These are phyloP conservation scores for Tiphia femorata DNA, from an alignment of 2,888 invertebrate genomes.

Conservation along the genomic window DNA sequence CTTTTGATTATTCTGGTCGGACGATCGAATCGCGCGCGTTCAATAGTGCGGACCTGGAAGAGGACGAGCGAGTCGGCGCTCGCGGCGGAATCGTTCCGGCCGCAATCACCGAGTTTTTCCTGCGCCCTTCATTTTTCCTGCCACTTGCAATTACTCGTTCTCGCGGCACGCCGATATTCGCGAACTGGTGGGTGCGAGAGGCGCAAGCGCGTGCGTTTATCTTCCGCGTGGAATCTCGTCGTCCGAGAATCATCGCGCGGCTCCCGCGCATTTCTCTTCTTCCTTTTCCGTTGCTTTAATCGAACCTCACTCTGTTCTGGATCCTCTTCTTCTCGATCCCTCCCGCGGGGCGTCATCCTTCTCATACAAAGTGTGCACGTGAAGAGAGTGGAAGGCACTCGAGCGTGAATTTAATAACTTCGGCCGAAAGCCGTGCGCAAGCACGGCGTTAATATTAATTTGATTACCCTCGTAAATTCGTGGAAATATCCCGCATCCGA, in stretches of 20 bases:
- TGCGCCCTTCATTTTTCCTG: conserved; percentile 3
- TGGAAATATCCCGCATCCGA: too few relatives aligned
- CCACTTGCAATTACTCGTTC: neutral
- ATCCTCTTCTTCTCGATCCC: neutral
- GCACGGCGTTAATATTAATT: too few relatives aligned
- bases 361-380: neutral
- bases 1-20: conserved; percentile 13
- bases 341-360: neutral
- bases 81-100: neutral
- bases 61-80: neutral
- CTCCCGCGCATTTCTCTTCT: neutral
- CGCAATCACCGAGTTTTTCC: conserved; percentile 20
- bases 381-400: neutral
- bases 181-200: neutral
- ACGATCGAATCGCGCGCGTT: conserved; percentile 8
- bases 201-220: neutral
- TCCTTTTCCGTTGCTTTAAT: neutral
- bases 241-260: neutral
- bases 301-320: neutral
- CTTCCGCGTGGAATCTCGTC: neutral
- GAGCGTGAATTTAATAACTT: neutral
- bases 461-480: too few relatives aligned
- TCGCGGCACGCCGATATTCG: too few relatives aligned
- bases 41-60: conserved; percentile 10
- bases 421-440: too few relatives aligned